Percentiles rank a stretch among this genome's conserved stretches.
Conservation (phyloP, 2,888 invertebrate genomes). For the Ormyrus pomaceus region DNA sequence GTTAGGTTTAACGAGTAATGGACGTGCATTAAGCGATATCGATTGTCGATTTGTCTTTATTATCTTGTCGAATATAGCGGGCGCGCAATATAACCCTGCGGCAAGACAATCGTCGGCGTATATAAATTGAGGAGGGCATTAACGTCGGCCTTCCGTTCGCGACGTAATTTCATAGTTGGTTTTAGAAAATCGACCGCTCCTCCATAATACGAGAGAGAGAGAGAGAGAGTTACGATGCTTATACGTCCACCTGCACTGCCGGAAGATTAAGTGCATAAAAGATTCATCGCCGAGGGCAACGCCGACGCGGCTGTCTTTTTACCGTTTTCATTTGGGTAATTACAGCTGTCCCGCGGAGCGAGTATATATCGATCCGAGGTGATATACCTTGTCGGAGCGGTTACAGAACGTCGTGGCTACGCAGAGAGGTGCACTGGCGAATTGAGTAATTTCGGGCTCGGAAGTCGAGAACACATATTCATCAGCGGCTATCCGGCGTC, state of each 20-base stretch:
- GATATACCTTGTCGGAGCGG: too few species aligned
- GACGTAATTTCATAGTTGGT: background rate
- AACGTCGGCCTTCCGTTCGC: background rate
- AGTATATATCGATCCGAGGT: background rate
- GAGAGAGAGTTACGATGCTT: background rate
- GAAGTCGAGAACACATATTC: background rate
- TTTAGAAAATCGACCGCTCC: constrained; percentile 1
- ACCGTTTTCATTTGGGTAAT: constrained; percentile 15
- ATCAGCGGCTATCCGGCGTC: too few species aligned
- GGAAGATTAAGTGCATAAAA: too few species aligned
- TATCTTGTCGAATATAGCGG: constrained; percentile 21
- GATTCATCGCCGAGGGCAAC: too few species aligned
- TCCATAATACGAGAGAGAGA: background rate
- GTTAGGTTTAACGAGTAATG: constrained; percentile 49
- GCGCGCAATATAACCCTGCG: background rate
- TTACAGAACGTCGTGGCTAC: background rate
- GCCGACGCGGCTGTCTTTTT: background rate
- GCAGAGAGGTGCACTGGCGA: background rate
- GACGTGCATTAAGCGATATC: constrained; percentile 45
- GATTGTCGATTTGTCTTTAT: constrained; percentile 55
- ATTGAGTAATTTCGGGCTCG: constrained; percentile 18
- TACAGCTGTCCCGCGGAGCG: background rate
- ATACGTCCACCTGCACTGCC: background rate
- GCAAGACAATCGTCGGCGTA: background rate
- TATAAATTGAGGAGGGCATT: constrained; percentile 21